phyloP scores from a whole-genome alignment of 2,113 vertebrate species.

The Rhinopithecus roxellana region DNA sequence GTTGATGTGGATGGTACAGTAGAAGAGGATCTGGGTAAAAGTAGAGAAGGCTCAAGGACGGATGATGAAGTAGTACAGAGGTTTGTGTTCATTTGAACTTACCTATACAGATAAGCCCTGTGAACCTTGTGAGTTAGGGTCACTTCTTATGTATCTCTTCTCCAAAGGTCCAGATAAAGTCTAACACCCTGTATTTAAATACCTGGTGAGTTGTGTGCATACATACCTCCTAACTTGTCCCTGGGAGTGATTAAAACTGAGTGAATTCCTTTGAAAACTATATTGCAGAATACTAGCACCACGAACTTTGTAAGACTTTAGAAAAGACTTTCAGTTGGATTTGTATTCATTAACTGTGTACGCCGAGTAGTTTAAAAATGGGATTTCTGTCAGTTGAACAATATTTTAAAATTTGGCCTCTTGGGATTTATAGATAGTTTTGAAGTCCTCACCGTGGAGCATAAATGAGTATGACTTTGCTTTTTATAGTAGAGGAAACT shows the following conservation, averaged over 20 bases:
- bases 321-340: background rate
- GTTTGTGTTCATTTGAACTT: constrained; percentile 78
- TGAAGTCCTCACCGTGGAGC: background rate
- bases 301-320: background rate
- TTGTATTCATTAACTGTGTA: background rate
- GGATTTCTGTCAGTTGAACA: background rate
- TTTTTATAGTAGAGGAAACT: background rate
- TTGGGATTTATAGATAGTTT: background rate
- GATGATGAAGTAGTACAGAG: constrained; percentile 97
- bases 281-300: background rate
- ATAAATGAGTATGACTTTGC: background rate
- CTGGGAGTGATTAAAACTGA: background rate
- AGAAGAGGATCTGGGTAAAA: constrained; percentile 95
- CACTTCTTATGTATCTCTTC: background rate
- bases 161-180: background rate
- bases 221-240: background rate
- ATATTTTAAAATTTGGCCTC: background rate
- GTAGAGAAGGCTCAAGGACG: constrained; percentile 94
- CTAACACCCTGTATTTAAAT: background rate
- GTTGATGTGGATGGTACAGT: constrained; percentile 90
- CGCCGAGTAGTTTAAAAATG: background rate
- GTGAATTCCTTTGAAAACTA: background rate
- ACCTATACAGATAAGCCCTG: background rate
- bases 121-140: background rate
- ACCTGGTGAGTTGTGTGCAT: background rate